Percentiles rank a stretch among this genome's conserved stretches.
These are phyloP conservation scores for Thaumetopoea pityocampa DNA, from an alignment of 1,140 invertebrate species.

Conservation along the genomic window DNA sequence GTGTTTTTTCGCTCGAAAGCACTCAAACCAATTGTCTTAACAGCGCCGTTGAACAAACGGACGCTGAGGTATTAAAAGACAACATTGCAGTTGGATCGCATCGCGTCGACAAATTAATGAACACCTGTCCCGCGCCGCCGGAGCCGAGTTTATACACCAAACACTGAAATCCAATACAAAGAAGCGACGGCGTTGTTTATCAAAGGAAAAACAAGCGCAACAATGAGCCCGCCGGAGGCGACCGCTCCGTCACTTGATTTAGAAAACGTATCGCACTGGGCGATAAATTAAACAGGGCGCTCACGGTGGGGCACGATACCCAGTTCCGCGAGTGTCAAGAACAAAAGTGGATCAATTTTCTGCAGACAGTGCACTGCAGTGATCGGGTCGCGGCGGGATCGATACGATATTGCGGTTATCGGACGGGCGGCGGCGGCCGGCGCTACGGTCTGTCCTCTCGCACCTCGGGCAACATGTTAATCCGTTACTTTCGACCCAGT, in stretches of 20 bases:
- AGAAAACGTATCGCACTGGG: constrained; percentile 13
- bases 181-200: constrained; percentile 22
- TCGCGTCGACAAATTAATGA: constrained; percentile 12
- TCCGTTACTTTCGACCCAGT: too few relatives aligned
- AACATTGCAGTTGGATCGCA: not conserved
- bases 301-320: constrained; percentile 16
- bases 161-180: constrained; percentile 25
- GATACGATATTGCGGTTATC: not conserved
- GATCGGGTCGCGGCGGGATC: not conserved
- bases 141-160: constrained; percentile 11
- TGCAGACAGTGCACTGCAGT: constrained; percentile 7
- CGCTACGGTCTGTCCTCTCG: not conserved
- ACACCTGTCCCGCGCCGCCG: constrained; percentile 1
- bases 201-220: constrained; percentile 21
- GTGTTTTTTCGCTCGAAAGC: too few relatives aligned
- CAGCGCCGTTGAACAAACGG: too few relatives aligned
- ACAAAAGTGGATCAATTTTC: constrained; percentile 17
- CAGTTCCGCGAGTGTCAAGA: constrained; percentile 14
- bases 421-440: not conserved
- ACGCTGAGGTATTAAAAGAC: not conserved
- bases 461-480: not conserved
- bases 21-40: too few relatives aligned
- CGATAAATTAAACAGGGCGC: constrained; percentile 19
- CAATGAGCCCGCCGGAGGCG: constrained; percentile 24
- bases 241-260: constrained; percentile 22